A percentile compares a stretch with the other conserved stretches of the same genome.
Evolutionary conservation across 2,113 vertebrate genomes (phyloP).

Genomic region (Lates calcarifer): DNA sequence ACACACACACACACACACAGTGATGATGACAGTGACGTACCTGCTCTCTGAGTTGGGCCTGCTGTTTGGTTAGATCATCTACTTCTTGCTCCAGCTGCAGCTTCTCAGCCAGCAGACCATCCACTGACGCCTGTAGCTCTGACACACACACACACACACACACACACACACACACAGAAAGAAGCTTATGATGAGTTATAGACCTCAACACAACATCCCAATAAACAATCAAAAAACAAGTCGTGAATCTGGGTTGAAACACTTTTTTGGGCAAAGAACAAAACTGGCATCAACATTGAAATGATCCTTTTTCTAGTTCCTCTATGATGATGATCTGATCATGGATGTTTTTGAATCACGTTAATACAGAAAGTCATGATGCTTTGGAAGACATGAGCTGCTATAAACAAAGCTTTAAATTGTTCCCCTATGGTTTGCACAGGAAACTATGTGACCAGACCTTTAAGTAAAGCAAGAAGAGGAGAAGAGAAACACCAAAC

Average conservation of each 20-base stretch:
- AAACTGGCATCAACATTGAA: not conserved
- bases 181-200: not conserved
- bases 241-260: not conserved
- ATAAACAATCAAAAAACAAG: not conserved
- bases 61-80: slow-evolving; percentile 78
- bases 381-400: no score
- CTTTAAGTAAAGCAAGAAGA: no score
- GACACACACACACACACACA: slow-evolving; percentile 9
- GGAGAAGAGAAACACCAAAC: no score
- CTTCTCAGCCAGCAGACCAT: slow-evolving; percentile 82
- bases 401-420: no score
- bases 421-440: no score
- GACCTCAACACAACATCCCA: not conserved
- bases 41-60: slow-evolving; percentile 78
- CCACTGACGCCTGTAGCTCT: slow-evolving; percentile 85
- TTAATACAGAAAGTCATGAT: not conserved
- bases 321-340: not conserved
- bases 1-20: not conserved
- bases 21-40: slow-evolving; percentile 71
- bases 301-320: no score
- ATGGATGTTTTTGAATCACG: not conserved
- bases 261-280: not conserved
- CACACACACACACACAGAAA: not conserved
- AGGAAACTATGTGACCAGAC: no score
- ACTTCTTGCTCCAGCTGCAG: slow-evolving; percentile 79